Evolutionary conservation across 30 jellyfish, hydroid and myxozoan genomes (phyloP).

Genomic region (Pseudorhiza aurosa): DNA sequence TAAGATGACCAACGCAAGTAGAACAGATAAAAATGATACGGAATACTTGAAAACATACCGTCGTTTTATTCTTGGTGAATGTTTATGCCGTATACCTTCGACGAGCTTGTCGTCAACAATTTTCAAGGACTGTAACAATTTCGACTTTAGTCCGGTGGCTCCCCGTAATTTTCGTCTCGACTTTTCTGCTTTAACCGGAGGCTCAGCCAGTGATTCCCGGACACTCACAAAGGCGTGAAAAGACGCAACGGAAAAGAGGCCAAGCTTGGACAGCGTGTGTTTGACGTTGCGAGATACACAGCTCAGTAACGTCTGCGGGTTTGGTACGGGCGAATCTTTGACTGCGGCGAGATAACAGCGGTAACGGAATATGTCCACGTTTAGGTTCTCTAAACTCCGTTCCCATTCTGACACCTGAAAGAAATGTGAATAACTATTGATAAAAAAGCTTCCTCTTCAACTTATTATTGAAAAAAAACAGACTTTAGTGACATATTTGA

Average conservation of each 20-base stretch:
- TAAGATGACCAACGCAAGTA: too few species aligned
- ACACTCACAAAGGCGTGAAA: constrained; percentile 87
- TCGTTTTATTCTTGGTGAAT: constrained; percentile 65
- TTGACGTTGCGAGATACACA: constrained; percentile 82
- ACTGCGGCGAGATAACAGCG: constrained; percentile 87
- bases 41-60: too few species aligned
- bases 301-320: constrained; percentile 86
- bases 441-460: too few species aligned
- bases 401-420: constrained; percentile 93
- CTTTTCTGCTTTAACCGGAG: constrained; percentile 66
- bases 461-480: too few species aligned
- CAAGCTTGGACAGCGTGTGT: constrained; percentile 88
- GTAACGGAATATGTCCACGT: constrained; percentile 71
- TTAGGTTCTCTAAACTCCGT: constrained; percentile 74
- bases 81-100: constrained; percentile 80
- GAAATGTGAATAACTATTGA: background rate
- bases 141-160: constrained; percentile 73
- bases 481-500: too few species aligned
- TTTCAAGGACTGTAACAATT: constrained; percentile 72
- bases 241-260: constrained; percentile 93
- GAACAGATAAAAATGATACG: too few species aligned
- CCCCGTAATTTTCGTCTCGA: constrained; percentile 59
- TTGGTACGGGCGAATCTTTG: constrained; percentile 74
- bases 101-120: constrained; percentile 83
- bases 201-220: constrained; percentile 58